A percentile compares a stretch with the other conserved stretches of the same genome.
phyloP scores from a whole-genome alignment of 2,113 vertebrate species.

The Paracanthobrama guichenoti region DNA sequence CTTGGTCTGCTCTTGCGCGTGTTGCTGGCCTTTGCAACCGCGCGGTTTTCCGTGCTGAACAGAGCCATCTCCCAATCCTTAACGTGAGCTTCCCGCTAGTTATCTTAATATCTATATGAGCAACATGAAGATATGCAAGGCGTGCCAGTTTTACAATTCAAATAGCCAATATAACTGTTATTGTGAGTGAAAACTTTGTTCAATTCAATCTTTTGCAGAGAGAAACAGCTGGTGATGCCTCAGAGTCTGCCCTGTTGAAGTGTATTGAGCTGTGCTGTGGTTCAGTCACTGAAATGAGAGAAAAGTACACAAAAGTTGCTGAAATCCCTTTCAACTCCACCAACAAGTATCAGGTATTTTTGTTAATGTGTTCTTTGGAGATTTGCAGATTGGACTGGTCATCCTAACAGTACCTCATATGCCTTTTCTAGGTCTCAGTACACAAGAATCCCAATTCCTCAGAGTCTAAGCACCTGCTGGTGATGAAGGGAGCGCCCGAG shows the following conservation, averaged over 20 bases:
- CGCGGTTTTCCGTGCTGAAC: conserved; percentile 81
- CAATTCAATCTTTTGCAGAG: conserved; percentile 68
- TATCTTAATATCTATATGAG: not conserved
- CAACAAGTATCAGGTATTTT: conserved; percentile 90
- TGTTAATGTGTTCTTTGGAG: not conserved
- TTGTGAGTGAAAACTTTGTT: not conserved
- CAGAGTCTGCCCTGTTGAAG: conserved; percentile 90
- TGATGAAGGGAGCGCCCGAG: conserved; percentile 93
- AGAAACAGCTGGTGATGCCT: conserved; percentile 89
- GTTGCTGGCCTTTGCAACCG: conserved; percentile 84
- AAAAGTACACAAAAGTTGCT: conserved; percentile 79
- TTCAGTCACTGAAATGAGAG: conserved; percentile 85
- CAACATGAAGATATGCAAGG: too few species aligned
- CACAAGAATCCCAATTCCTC: conserved; percentile 78
- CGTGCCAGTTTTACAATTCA: not conserved
- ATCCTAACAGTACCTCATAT: not conserved
- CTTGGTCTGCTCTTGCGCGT: conserved; percentile 79
- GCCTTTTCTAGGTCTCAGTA: conserved; percentile 80
- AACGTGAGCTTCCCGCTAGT: conserved; percentile 68
- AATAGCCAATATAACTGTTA: not conserved
- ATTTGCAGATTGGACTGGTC: not conserved
- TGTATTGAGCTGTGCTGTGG: conserved; percentile 92
- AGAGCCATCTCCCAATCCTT: conserved; percentile 80
- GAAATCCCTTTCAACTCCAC: conserved; percentile 97
- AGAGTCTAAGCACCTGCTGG: conserved; percentile 79